Evolutionary conservation across 2,113 vertebrate genomes (phyloP).

Genomic region (Nettapus auritus): DNA sequence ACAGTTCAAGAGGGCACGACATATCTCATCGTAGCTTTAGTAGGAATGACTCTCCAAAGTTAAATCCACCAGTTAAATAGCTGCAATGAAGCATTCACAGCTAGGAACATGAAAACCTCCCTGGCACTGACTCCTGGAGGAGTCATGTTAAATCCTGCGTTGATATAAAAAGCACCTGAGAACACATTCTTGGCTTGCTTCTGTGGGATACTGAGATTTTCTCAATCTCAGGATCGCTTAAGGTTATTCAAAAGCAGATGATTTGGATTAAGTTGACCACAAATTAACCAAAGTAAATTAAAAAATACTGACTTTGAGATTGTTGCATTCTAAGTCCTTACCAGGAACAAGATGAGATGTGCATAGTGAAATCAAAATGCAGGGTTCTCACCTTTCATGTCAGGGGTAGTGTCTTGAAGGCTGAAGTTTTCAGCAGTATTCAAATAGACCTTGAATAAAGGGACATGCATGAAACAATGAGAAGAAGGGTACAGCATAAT

Average conservation of each 20-base stretch:
- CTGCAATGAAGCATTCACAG: background rate
- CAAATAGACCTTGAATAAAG: background rate
- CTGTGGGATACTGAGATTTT: background rate
- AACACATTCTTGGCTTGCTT: background rate
- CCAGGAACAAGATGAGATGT: accelerated
- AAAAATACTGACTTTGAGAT: background rate
- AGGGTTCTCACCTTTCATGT: background rate
- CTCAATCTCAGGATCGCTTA: background rate
- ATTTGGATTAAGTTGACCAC: background rate
- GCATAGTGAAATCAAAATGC: background rate
- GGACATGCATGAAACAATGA: background rate
- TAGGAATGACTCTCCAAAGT: background rate
- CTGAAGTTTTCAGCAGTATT: background rate
- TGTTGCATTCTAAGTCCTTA: background rate
- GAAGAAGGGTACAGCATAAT: background rate
- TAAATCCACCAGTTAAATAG: background rate
- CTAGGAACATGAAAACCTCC: background rate
- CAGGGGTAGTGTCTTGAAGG: background rate
- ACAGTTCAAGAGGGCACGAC: background rate
- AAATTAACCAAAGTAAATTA: background rate
- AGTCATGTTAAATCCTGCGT: background rate
- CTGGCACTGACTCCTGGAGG: background rate
- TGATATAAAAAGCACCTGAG: background rate
- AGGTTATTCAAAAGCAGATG: background rate
- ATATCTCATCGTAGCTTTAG: background rate